Conservation (phyloP, 2,113 vertebrate species). For the Nyctereutes procyonoides region DNA sequence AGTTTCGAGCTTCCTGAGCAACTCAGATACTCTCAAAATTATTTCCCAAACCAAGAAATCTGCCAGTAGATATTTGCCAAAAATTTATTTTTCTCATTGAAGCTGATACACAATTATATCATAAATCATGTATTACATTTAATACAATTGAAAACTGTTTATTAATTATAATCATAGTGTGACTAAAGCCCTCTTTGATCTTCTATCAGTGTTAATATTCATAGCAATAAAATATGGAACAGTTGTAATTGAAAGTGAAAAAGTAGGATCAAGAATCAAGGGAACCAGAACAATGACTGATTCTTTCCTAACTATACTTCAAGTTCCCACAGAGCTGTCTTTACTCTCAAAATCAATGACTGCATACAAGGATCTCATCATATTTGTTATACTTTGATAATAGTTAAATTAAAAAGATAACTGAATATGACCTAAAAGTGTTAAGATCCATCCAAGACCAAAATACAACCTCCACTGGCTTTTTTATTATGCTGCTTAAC, state of each 20-base stretch:
- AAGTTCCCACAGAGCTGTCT: conserved; percentile 7
- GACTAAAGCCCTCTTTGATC: conserved; percentile 35
- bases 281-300: conserved; percentile 61
- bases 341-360: conserved; percentile 68
- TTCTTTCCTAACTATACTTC: conserved; percentile 25
- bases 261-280: conserved; percentile 67
- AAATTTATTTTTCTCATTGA: neutral
- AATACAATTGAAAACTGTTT: conserved; percentile 48
- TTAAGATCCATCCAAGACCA: conserved; percentile 2
- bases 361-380: conserved; percentile 81
- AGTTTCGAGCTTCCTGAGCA: neutral
- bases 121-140: conserved; percentile 23
- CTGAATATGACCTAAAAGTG: conserved; percentile 81
- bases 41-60: neutral
- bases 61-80: neutral
- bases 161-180: conserved; percentile 46
- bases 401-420: conserved; percentile 82
- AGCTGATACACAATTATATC: neutral
- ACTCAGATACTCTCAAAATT: neutral
- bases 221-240: conserved; percentile 68
- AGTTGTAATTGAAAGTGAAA: conserved; percentile 70
- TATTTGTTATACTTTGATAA: conserved; percentile 84
- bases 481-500: neutral
- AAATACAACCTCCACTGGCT: conserved; percentile 20
- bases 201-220: conserved; percentile 52